Evolutionary conservation across 2,113 vertebrate species (phyloP).

Genomic region (Mobula hypostoma): DNA sequence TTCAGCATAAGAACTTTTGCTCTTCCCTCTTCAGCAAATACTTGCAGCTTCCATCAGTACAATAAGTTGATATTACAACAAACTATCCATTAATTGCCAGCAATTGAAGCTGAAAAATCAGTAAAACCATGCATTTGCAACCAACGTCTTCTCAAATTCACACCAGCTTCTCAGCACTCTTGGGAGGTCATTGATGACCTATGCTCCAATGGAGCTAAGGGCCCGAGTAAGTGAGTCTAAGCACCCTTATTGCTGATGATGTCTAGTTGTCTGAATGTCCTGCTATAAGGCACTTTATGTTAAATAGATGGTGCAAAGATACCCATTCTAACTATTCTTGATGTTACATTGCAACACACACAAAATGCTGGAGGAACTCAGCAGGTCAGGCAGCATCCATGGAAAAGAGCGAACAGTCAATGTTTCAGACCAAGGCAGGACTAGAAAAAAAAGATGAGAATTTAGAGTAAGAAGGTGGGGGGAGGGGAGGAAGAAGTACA

Average conservation of each 20-base stretch:
- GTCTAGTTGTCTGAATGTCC: neutral
- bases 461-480: too few species aligned
- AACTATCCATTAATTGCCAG: neutral
- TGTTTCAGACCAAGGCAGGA: too few species aligned
- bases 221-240: too few species aligned
- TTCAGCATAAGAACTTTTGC: neutral
- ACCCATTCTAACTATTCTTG: neutral
- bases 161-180: neutral
- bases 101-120: neutral
- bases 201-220: too few species aligned
- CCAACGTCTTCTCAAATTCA: neutral
- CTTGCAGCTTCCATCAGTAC: neutral
- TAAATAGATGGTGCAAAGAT: neutral
- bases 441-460: too few species aligned
- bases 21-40: neutral
- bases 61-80: neutral
- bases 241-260: neutral
- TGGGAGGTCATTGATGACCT: neutral
- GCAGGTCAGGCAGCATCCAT: too few species aligned
- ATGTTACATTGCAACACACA: neutral
- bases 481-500: too few species aligned
- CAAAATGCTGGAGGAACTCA: too few species aligned
- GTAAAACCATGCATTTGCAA: neutral
- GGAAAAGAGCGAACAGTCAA: too few species aligned
- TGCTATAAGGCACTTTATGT: neutral